These are phyloP conservation scores for Peromyscus eremicus DNA, from an alignment of 2,797 vertebrate species.

Conservation along the genomic window DNA sequence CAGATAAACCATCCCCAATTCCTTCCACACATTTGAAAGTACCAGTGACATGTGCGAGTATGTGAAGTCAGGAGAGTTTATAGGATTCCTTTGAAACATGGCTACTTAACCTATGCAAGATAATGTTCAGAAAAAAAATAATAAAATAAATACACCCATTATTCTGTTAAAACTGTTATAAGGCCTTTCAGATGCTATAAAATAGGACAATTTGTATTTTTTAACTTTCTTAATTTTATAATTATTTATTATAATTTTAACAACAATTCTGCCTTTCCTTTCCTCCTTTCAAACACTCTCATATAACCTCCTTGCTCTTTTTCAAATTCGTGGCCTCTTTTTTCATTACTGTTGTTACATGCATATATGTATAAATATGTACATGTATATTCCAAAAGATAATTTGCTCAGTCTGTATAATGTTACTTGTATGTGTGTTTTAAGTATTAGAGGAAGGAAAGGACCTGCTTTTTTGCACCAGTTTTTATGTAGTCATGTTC, in stretches of 20 bases:
- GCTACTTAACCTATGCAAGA: constrained; percentile 1
- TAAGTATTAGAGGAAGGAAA: neutral
- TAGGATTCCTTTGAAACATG: constrained; percentile 38
- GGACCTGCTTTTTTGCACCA: constrained; percentile 15
- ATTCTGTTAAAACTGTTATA: constrained; percentile 32
- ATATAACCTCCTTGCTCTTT: neutral
- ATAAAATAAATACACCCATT: constrained; percentile 44
- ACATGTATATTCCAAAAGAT: neutral
- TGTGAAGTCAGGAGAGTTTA: neutral
- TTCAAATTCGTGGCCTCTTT: neutral
- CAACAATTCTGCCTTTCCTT: neutral
- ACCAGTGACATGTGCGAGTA: neutral
- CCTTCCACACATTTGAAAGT: neutral
- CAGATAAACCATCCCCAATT: neutral
- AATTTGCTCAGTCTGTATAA: neutral
- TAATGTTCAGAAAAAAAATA: constrained; percentile 56
- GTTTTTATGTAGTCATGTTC: constrained; percentile 35
- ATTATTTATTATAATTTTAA: neutral
- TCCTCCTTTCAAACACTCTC: neutral
- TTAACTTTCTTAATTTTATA: neutral
- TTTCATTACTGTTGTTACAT: neutral
- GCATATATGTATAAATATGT: neutral
- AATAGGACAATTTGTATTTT: neutral
- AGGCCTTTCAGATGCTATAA: neutral
- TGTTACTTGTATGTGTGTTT: neutral